phyloP scores from a whole-genome alignment of 2,113 vertebrate genomes.

The Epinephelus fuscoguttatus region DNA sequence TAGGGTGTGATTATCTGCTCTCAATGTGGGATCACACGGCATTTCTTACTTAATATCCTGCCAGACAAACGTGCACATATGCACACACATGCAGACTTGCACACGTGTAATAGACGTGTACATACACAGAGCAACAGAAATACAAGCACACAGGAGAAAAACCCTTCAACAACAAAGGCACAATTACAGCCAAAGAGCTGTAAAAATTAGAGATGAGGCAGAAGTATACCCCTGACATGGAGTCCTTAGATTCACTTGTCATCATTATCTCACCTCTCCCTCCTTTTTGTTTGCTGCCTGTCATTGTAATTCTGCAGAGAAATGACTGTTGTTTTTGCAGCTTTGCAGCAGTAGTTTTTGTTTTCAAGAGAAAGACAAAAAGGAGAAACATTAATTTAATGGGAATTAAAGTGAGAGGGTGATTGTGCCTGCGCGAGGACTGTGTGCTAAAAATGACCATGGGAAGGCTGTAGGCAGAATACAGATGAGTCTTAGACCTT shows the following conservation, averaged over 20 bases:
- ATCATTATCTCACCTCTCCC: constrained; percentile 29
- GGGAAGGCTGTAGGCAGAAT: constrained; percentile 55
- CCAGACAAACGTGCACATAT: constrained; percentile 4
- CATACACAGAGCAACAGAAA: constrained; percentile 10
- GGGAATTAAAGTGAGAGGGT: constrained; percentile 54
- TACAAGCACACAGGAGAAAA: constrained; percentile 13
- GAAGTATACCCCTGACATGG: background rate
- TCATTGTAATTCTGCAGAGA: constrained; percentile 27
- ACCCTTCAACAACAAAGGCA: background rate
- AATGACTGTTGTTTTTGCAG: constrained; percentile 39
- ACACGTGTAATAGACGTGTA: background rate
- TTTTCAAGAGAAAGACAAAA: constrained; percentile 49
- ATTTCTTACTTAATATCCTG: constrained; percentile 49
- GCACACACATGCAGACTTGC: constrained; percentile 14
- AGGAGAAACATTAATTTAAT: constrained; percentile 55
- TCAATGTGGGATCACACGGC: constrained; percentile 39
- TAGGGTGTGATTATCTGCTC: constrained; percentile 57
- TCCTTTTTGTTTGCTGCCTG: constrained; percentile 10
- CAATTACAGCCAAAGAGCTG: background rate
- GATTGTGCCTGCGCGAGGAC: constrained; percentile 41
- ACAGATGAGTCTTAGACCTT: constrained; percentile 68
- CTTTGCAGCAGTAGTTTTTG: constrained; percentile 27
- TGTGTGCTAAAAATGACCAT: constrained; percentile 52
- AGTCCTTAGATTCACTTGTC: constrained; percentile 24
- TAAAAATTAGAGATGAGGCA: constrained; percentile 22